Conservation (phyloP, 2,797 vertebrate genomes). For the Sebastes kiyomatsui region DNA sequence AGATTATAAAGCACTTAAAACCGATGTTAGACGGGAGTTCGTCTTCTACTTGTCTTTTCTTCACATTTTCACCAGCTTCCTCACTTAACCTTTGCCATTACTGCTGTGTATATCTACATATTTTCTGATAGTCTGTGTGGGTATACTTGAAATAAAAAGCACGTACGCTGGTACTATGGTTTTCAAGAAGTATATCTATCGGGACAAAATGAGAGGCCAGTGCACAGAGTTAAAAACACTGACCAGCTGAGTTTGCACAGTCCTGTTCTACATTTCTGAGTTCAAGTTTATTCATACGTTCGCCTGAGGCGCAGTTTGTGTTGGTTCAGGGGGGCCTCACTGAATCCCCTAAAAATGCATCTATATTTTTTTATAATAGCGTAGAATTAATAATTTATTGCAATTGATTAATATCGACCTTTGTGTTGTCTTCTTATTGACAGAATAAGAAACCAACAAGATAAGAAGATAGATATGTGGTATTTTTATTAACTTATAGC, state of each 20-base stretch:
- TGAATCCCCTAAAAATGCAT: too few species aligned
- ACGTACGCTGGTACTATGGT: background rate
- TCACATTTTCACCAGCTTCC: background rate
- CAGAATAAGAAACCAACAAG: too few species aligned
- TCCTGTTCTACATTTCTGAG: background rate
- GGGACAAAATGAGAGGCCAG: background rate
- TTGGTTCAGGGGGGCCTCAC: too few species aligned
- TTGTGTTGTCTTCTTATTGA: too few species aligned
- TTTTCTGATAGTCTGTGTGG: background rate
- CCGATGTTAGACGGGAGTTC: background rate
- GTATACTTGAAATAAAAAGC: background rate
- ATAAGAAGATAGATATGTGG: too few species aligned
- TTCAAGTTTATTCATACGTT: background rate
- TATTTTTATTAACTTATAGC: too few species aligned
- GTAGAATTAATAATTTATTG: too few species aligned
- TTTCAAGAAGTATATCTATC: background rate
- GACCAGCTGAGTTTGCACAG: too few species aligned
- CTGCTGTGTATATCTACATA: background rate
- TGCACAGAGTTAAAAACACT: background rate
- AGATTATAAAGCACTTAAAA: background rate
- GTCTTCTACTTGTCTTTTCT: background rate
- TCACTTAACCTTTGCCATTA: background rate
- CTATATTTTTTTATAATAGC: too few species aligned
- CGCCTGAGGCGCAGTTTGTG: rapidly evolving
- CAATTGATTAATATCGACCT: too few species aligned